Evolutionary conservation across 2,797 vertebrate species (phyloP).

Genomic region (Arctocebus calabarensis): DNA sequence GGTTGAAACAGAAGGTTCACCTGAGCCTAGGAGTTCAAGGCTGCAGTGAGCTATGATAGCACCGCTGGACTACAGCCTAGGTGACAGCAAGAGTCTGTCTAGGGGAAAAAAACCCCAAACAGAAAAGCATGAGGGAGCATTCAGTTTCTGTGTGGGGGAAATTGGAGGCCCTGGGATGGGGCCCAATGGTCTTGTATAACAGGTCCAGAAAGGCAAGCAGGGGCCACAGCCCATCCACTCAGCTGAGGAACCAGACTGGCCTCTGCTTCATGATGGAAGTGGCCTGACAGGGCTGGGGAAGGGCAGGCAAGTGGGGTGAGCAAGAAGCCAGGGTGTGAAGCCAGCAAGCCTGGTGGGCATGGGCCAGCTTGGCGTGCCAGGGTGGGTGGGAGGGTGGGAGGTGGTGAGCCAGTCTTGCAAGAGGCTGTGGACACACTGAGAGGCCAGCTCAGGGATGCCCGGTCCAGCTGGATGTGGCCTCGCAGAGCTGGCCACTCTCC

Average conservation of each 20-base stretch:
- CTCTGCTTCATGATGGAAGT: not conserved
- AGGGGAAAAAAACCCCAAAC: too few relatives aligned
- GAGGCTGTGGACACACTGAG: not conserved
- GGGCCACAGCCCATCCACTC: accelerated
- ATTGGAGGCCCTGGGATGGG: not conserved
- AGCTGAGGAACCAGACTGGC: not conserved
- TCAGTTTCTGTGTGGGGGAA: not conserved
- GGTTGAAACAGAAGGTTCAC: too few relatives aligned
- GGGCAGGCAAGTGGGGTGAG: not conserved
- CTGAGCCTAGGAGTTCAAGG: too few relatives aligned
- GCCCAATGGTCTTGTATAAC: accelerated
- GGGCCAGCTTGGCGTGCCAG: not conserved
- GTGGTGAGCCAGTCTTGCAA: not conserved
- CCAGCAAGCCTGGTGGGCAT: too few relatives aligned
- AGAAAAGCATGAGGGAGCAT: not conserved
- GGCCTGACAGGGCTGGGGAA: not conserved
- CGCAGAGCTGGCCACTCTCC: accelerated
- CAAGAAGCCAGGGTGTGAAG: not conserved
- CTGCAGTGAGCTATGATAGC: too few relatives aligned
- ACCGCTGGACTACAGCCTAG: too few relatives aligned
- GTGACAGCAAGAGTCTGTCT: too few relatives aligned
- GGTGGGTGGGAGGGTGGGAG: accelerated
- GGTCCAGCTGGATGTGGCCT: not conserved
- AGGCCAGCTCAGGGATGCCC: not conserved
- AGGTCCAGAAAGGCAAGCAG: not conserved